These are phyloP conservation scores for Sciurus carolinensis DNA, from an alignment of 2,797 vertebrate genomes.

Conservation along the genomic window DNA sequence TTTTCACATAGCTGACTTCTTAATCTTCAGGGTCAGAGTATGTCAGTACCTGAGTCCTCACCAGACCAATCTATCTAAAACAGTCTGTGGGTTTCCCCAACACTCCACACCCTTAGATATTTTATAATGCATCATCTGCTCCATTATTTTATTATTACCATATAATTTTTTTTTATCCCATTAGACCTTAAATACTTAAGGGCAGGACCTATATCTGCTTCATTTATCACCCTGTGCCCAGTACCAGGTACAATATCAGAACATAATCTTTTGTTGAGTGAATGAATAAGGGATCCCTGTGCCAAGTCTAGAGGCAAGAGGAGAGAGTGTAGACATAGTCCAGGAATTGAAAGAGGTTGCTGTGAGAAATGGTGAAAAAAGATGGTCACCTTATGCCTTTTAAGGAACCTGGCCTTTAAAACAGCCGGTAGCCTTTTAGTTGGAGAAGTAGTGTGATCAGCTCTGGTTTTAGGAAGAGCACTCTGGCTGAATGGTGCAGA, in stretches of 20 bases:
- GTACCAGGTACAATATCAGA: background rate
- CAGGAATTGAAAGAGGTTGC: background rate
- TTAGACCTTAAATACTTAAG: background rate
- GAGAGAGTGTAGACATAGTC: background rate
- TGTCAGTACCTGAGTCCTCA: background rate
- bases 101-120: background rate
- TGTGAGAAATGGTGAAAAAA: background rate
- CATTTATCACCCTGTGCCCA: background rate
- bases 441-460: background rate
- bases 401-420: background rate
- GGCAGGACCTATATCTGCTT: background rate
- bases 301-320: background rate
- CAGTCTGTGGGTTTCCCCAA: background rate
- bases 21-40: constrained; percentile 49
- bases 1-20: constrained; percentile 17
- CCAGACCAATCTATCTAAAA: constrained; percentile 5
- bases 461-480: background rate
- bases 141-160: background rate
- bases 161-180: constrained; percentile 40
- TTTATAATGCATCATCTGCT: background rate
- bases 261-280: background rate
- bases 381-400: background rate
- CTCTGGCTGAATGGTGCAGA: background rate
- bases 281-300: background rate
- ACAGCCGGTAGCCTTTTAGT: background rate